Evolutionary conservation across 2,113 vertebrate species (phyloP), one percentile per base, ranked within the genome.

Genomic region (Engraulis encrasicolus): DNA sequence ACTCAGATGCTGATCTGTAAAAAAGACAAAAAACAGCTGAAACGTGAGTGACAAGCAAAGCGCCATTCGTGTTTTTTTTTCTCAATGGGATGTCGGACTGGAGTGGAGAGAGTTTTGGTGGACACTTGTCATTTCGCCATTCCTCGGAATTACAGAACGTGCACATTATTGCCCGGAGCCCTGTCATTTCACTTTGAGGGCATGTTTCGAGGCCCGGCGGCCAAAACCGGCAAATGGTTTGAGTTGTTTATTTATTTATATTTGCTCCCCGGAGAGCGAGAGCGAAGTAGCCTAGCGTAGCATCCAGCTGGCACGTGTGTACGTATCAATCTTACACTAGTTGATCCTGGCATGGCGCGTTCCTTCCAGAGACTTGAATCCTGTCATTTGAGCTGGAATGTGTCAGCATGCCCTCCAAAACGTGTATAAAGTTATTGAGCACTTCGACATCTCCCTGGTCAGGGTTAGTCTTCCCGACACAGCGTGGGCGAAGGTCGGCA

Each of bases 81-180:
- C 38, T 58, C 79, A 52, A 80, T 49, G 50, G 36, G 61, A 27
- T 49, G 77, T 84, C 54, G 78, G 50, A 36, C 49, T 40, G 38
- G 54, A 50, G 86, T 38, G 58, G n/a, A n/a, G n/a, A n/a, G n/a
- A n/a, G 45, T 80, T 49, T 71, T 45, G 78, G 38, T 61, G 80
- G 80, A 37, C 80, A n/a, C 80, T 85, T 88, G 89, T 91, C 88
- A 85, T 90, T 90, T 78, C 84, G 88, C 86, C 85, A 84, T 61
- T 88, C 91, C 88, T 88, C 92, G 49, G 92, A 93, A 93, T 92
- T 86, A 86, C 82, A 66, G 82, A 50, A 84, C n/a, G 80, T 85
- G 50, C 82, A 84, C 71, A 49, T 80, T 90, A 89, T 88, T 82
- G 83, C 19, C 38, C 52, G 66, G 82, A 82, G 87, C 87, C 86